Conservation (phyloP, 2,888 invertebrate species). For the Lymantria monacha region DNA sequence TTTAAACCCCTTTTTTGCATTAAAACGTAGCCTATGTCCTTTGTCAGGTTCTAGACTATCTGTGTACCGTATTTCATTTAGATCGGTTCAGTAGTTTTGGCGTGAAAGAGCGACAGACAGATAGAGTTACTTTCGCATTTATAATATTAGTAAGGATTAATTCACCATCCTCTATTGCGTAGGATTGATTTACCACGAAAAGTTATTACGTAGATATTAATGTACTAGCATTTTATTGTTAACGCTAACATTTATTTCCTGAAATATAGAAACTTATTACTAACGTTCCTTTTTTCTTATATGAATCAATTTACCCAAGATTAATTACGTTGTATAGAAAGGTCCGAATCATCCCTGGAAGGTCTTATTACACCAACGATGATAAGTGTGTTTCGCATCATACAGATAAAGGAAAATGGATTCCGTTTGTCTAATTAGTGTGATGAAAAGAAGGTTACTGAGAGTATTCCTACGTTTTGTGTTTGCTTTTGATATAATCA, state of each 20-base stretch:
- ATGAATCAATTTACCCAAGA: conserved; percentile 34
- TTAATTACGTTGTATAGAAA: conserved; percentile 34
- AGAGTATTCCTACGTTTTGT: conserved; percentile 10
- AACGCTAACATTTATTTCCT: not conserved
- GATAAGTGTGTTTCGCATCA: conserved; percentile 30
- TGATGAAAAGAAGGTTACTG: conserved; percentile 34
- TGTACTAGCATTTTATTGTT: not conserved
- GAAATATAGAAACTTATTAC: conserved; percentile 14
- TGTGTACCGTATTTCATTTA: no score
- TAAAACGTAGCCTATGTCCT: no score
- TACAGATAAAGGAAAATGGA: conserved; percentile 24
- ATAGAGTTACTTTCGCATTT: no score
- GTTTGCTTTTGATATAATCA: conserved; percentile 6
- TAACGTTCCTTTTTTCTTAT: conserved; percentile 16
- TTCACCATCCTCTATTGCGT: no score
- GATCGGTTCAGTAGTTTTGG: no score
- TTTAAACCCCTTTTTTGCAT: no score
- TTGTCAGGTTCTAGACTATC: no score
- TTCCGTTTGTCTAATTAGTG: conserved; percentile 39
- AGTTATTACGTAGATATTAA: no score
- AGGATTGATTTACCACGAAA: no score
- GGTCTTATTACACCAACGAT: conserved; percentile 19
- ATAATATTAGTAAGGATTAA: no score
- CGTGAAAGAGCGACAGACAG: no score
- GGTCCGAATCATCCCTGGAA: conserved; percentile 20